These are phyloP conservation scores for Fratercula arctica DNA, from an alignment of 2,797 vertebrate species.

Conservation along the genomic window DNA sequence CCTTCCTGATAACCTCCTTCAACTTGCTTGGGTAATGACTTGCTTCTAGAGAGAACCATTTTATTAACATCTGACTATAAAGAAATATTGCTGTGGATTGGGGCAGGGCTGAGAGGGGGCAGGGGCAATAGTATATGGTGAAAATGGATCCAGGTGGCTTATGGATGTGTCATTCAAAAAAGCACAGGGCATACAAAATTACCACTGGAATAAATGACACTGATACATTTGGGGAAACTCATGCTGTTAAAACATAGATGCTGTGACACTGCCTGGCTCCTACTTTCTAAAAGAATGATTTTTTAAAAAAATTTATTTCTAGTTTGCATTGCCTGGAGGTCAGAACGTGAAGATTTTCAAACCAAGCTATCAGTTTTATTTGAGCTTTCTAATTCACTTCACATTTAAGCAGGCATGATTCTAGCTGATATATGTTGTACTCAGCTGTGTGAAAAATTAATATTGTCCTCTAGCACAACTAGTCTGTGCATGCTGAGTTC, in stretches of 20 bases:
- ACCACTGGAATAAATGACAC: not conserved
- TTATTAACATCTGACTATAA: constrained; percentile 25
- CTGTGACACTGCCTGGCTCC: not conserved
- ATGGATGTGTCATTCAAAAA: not conserved
- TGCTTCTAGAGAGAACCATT: not conserved
- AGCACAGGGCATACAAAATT: not conserved
- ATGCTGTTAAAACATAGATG: not conserved
- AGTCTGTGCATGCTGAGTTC: not conserved
- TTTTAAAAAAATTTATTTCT: not conserved
- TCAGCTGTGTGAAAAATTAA: not conserved
- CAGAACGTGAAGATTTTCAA: not conserved
- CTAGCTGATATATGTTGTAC: not conserved
- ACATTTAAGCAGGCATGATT: not conserved
- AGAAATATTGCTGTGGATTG: constrained; percentile 8
- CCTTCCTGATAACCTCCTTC: constrained; percentile 10
- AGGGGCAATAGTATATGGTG: not conserved
- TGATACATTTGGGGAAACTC: not conserved
- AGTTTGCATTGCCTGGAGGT: not conserved
- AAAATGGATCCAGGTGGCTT: not conserved
- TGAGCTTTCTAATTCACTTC: not conserved
- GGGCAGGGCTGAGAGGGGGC: not conserved
- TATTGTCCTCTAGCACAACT: not conserved
- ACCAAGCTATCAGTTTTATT: not conserved
- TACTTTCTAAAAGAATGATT: not conserved
- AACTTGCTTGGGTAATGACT: constrained; percentile 19